Base-by-base conservation (phyloP, 2,888 invertebrate species). In the Rhaphigaster nebulosa region DNA sequence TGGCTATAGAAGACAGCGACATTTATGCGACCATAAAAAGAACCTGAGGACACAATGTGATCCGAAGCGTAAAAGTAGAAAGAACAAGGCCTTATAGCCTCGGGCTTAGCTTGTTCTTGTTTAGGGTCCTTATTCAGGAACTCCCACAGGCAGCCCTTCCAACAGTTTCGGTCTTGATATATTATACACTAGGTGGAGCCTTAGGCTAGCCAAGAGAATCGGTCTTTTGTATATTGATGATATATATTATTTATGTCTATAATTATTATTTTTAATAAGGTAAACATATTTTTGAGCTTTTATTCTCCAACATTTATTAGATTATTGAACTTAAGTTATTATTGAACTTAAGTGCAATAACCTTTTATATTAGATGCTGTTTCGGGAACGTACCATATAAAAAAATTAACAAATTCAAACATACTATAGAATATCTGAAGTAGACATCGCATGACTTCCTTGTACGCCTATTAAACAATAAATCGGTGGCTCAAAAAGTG, bases 1-100 rank as follows among this genome's bases (percentile, higher is more conserved):
- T 12, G 29, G 15, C 15, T 38, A 23, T 34, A 38, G 34, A 38
- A 76, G 12, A 29, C 12, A 29, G 65, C 65, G 20, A 76, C 70
- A 38, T 76, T 76, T 76, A 76, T 29, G 34, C 34, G 70, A 65
- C 65, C 65, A 65, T 65, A 65, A 65, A 65, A 76, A 76, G 34
- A 76, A 38, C 20, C 34, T 20, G 70, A 38, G 38, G 34, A 76
- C 70, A 38, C 34, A 38, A 76, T 76, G 70, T 76, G 34, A 76
- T 76, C 70, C 38, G 70, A 34, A 20, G 70, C 34, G 70, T 76
- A 38, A 76, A 65, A 76, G 70, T 20, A 76, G 70, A 38, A 76
- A 76, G 70, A 38, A 38, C 4, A 76, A 15, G 29, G 34, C 34
- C 70, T 26, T 23, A 38, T 76, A 29, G 34, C 70, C 70, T 12